Evolutionary conservation across 2,888 invertebrate genomes (phyloP), one percentile per base, ranked within the genome.

Genomic region (Petrophora chlorosata): DNA sequence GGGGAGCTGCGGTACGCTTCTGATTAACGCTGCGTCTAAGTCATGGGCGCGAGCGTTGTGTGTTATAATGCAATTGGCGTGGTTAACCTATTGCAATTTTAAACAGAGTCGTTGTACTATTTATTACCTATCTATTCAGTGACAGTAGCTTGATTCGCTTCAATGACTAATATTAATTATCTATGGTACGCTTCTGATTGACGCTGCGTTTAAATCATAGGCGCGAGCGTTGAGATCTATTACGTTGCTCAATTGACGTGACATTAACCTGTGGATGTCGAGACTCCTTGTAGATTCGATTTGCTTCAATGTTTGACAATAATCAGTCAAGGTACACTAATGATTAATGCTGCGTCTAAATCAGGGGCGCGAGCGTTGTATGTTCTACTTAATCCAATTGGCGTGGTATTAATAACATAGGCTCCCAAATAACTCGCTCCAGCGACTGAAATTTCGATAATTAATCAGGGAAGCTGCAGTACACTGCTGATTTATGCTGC

Each of bases 381-480:
- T n/a, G n/a, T n/a, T n/a, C n/a, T n/a, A n/a, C 49, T 49, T 49
- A 55, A 39, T 47, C 38, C 53, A 53, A 57, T 53, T 46, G 53
- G 36, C 46, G 51, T 23, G 25, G 39, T 28, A 46, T 49, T 46
- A 52, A 42, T 42, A 50, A 46, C 53, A 51, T 40, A 42, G 17
- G 33, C 29, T 13, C 3, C 38, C 29, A 35, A 17, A 43, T 42
- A 15, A 23, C 19, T 34, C 34, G 40, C 40, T 25, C 38, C 23
- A 9, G 13, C 39, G 39, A 44, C 47, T 46, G 41, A 58, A 54
- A 54, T n/a, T n/a, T n/a, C n/a, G n/a, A n/a, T n/a, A n/a, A n/a
- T 58, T 58, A 54, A 58, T 58, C 57, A 58, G 57, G 38, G 35
- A 12, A 52, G 41, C 49, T 47, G 50, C 34, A 40, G 29, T 36